Evolutionary conservation across 2,113 vertebrate species (phyloP).

Genomic region (Nycticorax nycticorax): DNA sequence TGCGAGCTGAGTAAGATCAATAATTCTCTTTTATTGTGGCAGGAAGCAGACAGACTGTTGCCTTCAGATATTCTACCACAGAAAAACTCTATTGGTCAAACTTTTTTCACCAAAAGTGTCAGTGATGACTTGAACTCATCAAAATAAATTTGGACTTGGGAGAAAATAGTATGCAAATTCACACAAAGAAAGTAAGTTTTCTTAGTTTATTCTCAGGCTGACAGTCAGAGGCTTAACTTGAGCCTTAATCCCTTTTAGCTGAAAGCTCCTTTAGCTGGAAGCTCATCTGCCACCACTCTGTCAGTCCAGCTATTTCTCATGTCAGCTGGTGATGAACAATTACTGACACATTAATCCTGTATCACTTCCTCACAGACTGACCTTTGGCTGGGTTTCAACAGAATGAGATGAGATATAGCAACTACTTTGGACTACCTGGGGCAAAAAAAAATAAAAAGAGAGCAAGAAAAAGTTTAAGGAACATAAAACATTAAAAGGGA

Average conservation of each 20-base stretch:
- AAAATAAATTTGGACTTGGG: neutral
- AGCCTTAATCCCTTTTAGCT: conserved; percentile 44
- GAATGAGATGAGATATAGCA: neutral
- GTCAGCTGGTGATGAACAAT: conserved; percentile 50
- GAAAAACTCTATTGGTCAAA: neutral
- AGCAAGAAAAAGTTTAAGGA: neutral
- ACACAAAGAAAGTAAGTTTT: neutral
- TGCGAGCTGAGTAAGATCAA: neutral
- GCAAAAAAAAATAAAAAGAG: neutral
- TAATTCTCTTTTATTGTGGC: neutral
- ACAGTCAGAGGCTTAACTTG: neutral
- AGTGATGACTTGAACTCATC: neutral
- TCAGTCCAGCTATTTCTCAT: conserved; percentile 50
- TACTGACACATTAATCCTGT: conserved; percentile 60
- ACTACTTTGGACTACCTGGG: neutral
- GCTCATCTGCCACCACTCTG: neutral
- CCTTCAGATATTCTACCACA: neutral
- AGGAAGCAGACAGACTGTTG: neutral
- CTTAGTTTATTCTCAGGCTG: conserved; percentile 23
- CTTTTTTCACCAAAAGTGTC: neutral
- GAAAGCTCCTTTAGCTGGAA: conserved; percentile 50
- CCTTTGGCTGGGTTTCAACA: conserved; percentile 36
- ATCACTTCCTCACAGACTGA: conserved; percentile 21
- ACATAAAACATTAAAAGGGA: neutral
- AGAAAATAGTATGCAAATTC: neutral